phyloP scores from a whole-genome alignment of 2,113 vertebrate genomes.

The Synodontis membranacea region DNA sequence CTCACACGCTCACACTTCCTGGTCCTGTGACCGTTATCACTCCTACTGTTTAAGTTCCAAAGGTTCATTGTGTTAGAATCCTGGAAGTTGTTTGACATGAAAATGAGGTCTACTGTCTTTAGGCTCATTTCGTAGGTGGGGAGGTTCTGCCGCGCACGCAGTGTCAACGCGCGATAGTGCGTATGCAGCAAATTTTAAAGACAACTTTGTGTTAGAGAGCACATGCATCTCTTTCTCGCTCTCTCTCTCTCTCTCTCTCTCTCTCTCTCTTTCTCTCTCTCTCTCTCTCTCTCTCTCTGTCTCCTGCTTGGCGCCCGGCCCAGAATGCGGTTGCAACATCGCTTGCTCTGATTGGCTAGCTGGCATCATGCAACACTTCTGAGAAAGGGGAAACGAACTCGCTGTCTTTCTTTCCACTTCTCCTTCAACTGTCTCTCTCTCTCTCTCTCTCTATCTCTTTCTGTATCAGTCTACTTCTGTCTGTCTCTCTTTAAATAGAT shows the following conservation, averaged over 20 bases:
- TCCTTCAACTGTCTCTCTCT: constrained; percentile 22
- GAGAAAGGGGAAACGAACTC: constrained; percentile 74
- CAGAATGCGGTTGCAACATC: constrained; percentile 74
- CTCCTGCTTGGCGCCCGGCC: constrained; percentile 69
- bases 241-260: not conserved
- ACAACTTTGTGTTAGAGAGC: not conserved
- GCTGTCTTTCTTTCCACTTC: constrained; percentile 54
- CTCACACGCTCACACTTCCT: constrained; percentile 14
- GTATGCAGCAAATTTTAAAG: constrained; percentile 15
- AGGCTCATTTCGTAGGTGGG: not conserved
- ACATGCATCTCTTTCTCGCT: not conserved
- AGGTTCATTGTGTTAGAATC: constrained; percentile 2
- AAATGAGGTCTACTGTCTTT: constrained; percentile 18
- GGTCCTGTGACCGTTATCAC: constrained; percentile 18
- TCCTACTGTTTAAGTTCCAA: constrained; percentile 39
- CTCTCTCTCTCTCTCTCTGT: constrained; percentile 33
- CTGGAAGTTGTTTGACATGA: constrained; percentile 15
- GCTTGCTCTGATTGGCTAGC: constrained; percentile 71
- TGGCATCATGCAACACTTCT: constrained; percentile 62
- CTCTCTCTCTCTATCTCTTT: constrained; percentile 34
- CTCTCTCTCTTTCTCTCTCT: constrained; percentile 39
- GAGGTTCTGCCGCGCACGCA: not conserved
- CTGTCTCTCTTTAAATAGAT: constrained; percentile 57
- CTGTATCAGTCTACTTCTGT: constrained; percentile 14
- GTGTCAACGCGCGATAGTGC: not conserved